Evolutionary conservation across 2,113 vertebrate genomes (phyloP).

Genomic region (Myanophis thanlyinensis): DNA sequence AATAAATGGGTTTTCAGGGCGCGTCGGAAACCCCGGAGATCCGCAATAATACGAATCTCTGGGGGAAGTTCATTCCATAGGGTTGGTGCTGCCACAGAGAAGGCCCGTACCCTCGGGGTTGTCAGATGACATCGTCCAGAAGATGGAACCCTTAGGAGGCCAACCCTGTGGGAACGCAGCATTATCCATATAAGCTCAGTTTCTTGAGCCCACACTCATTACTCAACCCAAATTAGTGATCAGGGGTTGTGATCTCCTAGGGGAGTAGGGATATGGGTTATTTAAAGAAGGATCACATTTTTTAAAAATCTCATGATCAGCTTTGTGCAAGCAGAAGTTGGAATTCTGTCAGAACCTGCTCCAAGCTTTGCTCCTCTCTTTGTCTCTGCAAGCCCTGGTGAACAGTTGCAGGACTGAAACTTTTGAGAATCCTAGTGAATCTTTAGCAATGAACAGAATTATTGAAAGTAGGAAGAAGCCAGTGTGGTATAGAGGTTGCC

Average conservation of each 20-base stretch:
- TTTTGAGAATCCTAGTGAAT: background rate
- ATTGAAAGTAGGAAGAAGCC: background rate
- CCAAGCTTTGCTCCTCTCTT: background rate
- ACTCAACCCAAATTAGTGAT: background rate
- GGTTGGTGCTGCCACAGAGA: too few species aligned
- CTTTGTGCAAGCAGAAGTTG: background rate
- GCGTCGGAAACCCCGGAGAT: too few species aligned
- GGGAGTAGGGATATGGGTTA: background rate
- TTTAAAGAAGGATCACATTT: background rate
- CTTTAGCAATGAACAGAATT: background rate
- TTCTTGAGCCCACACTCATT: background rate
- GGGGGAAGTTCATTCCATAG: too few species aligned
- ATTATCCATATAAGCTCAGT: too few species aligned
- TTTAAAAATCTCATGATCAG: background rate
- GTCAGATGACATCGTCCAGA: too few species aligned
- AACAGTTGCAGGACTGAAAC: background rate
- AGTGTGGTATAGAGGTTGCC: background rate
- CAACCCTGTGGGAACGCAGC: too few species aligned
- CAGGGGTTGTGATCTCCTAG: background rate
- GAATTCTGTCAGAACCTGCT: background rate
- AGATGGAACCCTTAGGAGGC: too few species aligned
- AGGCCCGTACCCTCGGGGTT: too few species aligned
- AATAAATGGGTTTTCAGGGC: too few species aligned
- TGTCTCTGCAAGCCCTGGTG: background rate
- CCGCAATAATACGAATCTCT: too few species aligned